Percentiles rank a stretch among this genome's conserved stretches.
Evolutionary conservation across 2,888 invertebrate species (phyloP).

Genomic region (Chorisops tibialis): DNA sequence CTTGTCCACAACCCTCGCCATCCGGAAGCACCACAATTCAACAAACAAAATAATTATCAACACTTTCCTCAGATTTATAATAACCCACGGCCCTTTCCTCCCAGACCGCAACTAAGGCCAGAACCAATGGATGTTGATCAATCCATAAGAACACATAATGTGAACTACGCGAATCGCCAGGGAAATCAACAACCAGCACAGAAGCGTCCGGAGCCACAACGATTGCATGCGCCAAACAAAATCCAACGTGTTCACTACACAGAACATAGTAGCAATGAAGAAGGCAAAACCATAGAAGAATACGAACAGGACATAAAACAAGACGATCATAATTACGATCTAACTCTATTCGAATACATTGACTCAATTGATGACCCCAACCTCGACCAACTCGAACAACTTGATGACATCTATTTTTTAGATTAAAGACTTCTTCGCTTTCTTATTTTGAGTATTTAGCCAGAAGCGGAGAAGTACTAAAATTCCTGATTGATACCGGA

Average conservation of each 20-base stretch:
- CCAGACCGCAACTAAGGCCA: background rate
- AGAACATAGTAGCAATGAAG: too few species aligned
- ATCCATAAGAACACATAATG: background rate
- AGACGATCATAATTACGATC: background rate
- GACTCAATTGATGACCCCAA: background rate
- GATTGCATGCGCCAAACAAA: background rate
- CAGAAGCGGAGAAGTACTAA: background rate
- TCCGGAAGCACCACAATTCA: too few species aligned
- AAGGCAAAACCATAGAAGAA: background rate
- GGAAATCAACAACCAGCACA: background rate
- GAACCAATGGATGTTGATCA: background rate
- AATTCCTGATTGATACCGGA: conserved; percentile 3
- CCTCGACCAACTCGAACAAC: background rate
- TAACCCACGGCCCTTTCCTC: background rate
- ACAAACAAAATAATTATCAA: too few species aligned
- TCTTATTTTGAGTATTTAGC: background rate
- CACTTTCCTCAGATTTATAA: background rate
- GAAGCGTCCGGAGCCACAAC: background rate
- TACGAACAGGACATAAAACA: background rate
- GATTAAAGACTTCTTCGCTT: conserved; percentile 8
- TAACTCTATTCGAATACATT: background rate
- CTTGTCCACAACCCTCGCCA: too few species aligned
- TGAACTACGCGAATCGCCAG: background rate
- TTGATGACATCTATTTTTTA: conserved; percentile 13
- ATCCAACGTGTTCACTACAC: too few species aligned